Conservation (phyloP, 2,888 invertebrate genomes). For the Tetrapedia diversipes region DNA sequence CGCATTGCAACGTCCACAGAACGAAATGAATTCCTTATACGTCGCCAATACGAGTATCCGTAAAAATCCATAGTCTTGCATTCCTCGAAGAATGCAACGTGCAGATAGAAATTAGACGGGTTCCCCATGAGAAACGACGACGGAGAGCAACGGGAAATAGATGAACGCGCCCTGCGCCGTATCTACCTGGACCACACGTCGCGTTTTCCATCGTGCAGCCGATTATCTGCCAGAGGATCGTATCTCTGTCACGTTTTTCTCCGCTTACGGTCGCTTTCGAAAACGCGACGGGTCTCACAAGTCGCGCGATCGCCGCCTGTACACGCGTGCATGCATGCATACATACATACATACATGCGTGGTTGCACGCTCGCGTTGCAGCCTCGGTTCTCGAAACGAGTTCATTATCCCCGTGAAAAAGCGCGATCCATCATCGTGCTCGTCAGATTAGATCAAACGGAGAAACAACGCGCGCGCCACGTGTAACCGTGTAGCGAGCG, state of each 20-base stretch:
- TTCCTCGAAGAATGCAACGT: no score
- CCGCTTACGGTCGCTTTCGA: conserved; percentile 5
- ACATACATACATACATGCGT: no score
- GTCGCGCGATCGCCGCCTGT: neutral
- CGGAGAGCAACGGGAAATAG: neutral
- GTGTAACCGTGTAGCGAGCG: conserved; percentile 56
- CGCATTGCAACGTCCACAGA: no score
- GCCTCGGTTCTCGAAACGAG: conserved; percentile 41
- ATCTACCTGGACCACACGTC: conserved; percentile 31
- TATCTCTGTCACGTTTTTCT: conserved; percentile 18
- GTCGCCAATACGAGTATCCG: no score
- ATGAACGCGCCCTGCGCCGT: neutral
- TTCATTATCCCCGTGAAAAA: conserved; percentile 55
- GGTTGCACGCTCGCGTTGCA: no score
- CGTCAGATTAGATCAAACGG: conserved; percentile 61
- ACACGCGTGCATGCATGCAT: no score
- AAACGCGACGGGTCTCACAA: conserved; percentile 17
- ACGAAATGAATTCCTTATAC: no score
- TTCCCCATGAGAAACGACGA: neutral
- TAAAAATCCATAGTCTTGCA: no score
- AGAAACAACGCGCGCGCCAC: conserved; percentile 44
- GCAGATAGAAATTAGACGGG: conserved; percentile 11
- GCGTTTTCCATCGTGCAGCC: conserved; percentile 44
- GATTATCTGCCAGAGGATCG: conserved; percentile 32
- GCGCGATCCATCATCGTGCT: conserved; percentile 57